Conservation (phyloP, 2,888 invertebrate genomes). For the Cheilosia scutellata region DNA sequence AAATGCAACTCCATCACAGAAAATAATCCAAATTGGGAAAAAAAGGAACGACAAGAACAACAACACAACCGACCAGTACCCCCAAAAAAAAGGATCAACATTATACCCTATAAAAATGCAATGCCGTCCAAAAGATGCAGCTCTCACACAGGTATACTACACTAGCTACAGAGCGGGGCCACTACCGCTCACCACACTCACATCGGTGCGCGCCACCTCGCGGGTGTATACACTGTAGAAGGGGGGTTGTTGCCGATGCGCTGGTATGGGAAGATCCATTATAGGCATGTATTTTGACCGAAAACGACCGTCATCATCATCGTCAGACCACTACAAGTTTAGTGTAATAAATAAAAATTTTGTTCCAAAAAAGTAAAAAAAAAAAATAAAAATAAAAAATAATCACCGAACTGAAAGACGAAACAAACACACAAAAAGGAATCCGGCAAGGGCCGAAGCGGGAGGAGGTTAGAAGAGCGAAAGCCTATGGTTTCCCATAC, state of each 20-base stretch:
- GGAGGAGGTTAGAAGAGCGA: slow-evolving; percentile 72
- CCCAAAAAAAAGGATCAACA: slow-evolving; percentile 72
- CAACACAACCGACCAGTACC: slow-evolving; percentile 38
- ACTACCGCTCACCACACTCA: slow-evolving; percentile 32
- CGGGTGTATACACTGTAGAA: slow-evolving; percentile 29
- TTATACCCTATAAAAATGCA: slow-evolving; percentile 75
- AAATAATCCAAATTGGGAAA: slow-evolving; percentile 80
- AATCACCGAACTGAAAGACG: slow-evolving; percentile 55
- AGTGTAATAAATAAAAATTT: slow-evolving; percentile 76
- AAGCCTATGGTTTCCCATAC: slow-evolving; percentile 65
- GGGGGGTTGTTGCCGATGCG: slow-evolving; percentile 30
- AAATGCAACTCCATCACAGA: slow-evolving; percentile 77
- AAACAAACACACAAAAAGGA: slow-evolving; percentile 66
- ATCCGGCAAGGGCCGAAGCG: slow-evolving; percentile 48
- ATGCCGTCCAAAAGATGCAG: slow-evolving; percentile 73
- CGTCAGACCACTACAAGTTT: slow-evolving; percentile 76
- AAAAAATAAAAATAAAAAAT: slow-evolving; percentile 42
- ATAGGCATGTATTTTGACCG: slow-evolving; percentile 76
- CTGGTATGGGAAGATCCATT: slow-evolving; percentile 72
- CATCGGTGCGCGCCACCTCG: slow-evolving; percentile 47
- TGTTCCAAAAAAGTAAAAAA: slow-evolving; percentile 52
- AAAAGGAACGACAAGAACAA: slow-evolving; percentile 65
- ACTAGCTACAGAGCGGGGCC: slow-evolving; percentile 43
- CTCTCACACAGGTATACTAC: slow-evolving; percentile 68
- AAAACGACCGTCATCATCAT: slow-evolving; percentile 76